Base-by-base conservation (phyloP, 2,113 vertebrate genomes). In the Lepisosteus oculatus region DNA sequence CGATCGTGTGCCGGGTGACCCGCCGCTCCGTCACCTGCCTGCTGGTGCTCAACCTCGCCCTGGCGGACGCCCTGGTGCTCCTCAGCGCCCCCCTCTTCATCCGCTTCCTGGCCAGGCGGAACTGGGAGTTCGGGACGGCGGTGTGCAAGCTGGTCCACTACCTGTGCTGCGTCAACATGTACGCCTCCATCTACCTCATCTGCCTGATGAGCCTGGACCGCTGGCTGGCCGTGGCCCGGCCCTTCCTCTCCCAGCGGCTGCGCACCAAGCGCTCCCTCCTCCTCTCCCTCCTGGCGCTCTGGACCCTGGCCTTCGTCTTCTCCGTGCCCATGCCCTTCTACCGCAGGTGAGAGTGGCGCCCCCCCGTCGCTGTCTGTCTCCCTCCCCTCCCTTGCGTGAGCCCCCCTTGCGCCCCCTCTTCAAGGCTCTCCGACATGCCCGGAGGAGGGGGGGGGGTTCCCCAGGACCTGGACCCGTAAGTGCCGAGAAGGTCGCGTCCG, bases 151-250 rank as follows among this genome's bases (percentile, higher is more conserved):
- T 79, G 3, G 84, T 95, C 69, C 93, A 95, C 75, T 97, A 96
- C 76, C 72, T 94, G 70, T 95, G 90, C 3, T 88, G 69, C 0
- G 90, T 95, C 73, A 95, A 95, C 83, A 97, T 96, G 95, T 95
- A 94, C 6, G 91, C 93, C 76, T 96, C 95, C 77, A 94, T 97
- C 72, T 92, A 95, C 84, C 89, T 96, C 76, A 95, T 95, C 81
- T 85, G 84, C 59, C 84, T 95, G 84, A 95, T 96, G 91, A 96
- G 95, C 73, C 79, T 93, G 81, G 94, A 97, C 84, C 93, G 95
- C 73, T 95, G 93, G 86, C 75, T 96, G 56, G 95, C 95, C 0
- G 93, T 95, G 57, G 83, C 82, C 0, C 86, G 83, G 45, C 95
- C 95, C 3, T 95, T 94, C 61, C 15, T 94, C 76, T 92, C 93